Percentiles rank a stretch among this genome's conserved stretches.
phyloP scores from a whole-genome alignment of 2,113 vertebrate genomes.

The Erythrolamprus reginae region DNA sequence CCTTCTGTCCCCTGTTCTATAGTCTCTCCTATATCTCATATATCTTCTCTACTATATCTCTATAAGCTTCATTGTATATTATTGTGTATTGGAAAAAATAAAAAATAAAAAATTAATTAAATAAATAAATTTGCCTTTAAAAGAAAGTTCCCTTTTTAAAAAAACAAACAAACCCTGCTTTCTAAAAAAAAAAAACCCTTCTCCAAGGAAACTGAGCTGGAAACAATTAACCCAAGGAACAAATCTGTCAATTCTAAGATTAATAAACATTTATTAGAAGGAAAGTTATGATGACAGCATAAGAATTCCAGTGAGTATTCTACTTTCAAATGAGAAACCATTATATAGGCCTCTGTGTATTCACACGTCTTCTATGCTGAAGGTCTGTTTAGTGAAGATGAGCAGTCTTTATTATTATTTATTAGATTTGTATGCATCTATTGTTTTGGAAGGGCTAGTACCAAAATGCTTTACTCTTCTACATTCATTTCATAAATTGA shows the following conservation, averaged over 20 bases:
- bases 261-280: not conserved
- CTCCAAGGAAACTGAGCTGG: not conserved
- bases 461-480: not conserved
- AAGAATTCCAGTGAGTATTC: not conserved
- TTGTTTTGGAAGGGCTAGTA: not conserved
- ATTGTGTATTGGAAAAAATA: too few relatives aligned
- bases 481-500: not conserved
- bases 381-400: not conserved
- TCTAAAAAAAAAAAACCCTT: not conserved
- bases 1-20: too few relatives aligned
- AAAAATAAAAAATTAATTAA: too few relatives aligned
- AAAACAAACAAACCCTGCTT: not conserved
- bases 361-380: not conserved
- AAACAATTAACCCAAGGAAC: not conserved
- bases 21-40: too few relatives aligned
- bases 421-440: too few relatives aligned
- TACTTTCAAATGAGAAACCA: not conserved
- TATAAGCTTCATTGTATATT: too few relatives aligned
- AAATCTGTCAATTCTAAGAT: not conserved
- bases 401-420: too few relatives aligned
- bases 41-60: too few relatives aligned
- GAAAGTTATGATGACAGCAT: not conserved
- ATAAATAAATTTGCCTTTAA: not conserved
- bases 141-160: not conserved
- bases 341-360: not conserved